These are phyloP conservation scores for Euwallacea similis DNA, from an alignment of 1,140 invertebrate genomes.

Conservation along the genomic window DNA sequence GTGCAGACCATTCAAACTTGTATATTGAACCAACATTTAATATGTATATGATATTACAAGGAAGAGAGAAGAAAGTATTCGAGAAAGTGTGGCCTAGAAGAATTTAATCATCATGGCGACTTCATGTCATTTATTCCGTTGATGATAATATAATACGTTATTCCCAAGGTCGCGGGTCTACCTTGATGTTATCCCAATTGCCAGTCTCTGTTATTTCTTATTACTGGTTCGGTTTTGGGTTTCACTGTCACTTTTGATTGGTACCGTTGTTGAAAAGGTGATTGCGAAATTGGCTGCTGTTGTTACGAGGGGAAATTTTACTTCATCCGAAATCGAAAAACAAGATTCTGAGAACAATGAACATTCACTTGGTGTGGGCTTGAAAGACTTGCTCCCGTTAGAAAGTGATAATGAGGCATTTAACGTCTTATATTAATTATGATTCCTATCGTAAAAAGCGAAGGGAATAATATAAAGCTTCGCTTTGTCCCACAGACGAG, in stretches of 20 bases:
- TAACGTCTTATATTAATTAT: too few species aligned
- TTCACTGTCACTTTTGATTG: constrained; percentile 6
- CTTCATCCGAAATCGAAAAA: background rate
- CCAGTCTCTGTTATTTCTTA: background rate
- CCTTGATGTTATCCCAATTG: constrained; percentile 1
- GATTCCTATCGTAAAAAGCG: too few species aligned
- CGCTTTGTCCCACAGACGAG: too few species aligned
- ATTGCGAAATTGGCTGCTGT: constrained; percentile 1
- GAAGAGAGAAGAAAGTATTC: too few species aligned
- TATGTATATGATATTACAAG: too few species aligned
- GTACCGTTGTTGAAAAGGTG: background rate
- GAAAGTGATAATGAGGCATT: too few species aligned
- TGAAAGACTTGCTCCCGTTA: too few species aligned
- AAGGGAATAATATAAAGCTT: too few species aligned
- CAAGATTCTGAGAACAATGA: background rate
- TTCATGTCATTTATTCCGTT: constrained; percentile 22
- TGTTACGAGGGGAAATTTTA: constrained; percentile 6
- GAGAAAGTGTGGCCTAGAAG: constrained; percentile 24
- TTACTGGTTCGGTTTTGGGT: constrained; percentile 2
- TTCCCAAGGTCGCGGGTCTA: constrained; percentile 23
- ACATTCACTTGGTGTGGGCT: too few species aligned
- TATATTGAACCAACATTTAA: too few species aligned
- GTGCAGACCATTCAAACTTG: too few species aligned
- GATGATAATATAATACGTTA: constrained; percentile 20
- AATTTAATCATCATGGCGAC: constrained; percentile 22